These are phyloP conservation scores for Noctua pronuba DNA, from an alignment of 2,888 invertebrate genomes.

Conservation along the genomic window DNA sequence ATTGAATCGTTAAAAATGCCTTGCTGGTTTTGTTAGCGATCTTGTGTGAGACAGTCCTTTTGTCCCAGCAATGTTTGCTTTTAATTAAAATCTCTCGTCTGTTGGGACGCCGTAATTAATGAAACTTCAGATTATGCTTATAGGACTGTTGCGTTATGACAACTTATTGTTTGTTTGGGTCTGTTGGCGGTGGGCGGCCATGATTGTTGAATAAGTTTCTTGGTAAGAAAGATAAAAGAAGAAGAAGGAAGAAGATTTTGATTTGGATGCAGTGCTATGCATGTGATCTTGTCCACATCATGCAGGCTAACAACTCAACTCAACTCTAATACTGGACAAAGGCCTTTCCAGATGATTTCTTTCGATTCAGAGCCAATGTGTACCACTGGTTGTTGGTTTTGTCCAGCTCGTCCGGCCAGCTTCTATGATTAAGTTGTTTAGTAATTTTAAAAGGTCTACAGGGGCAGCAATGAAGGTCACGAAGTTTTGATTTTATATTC, in stretches of 20 bases:
- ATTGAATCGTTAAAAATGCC: conserved; percentile 66
- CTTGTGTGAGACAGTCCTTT: conserved; percentile 62
- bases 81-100: conserved; percentile 78
- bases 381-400: background rate
- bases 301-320: background rate
- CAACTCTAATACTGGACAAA: background rate
- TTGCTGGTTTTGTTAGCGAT: conserved; percentile 43
- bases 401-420: background rate
- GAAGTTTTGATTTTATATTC: background rate
- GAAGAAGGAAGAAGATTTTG: background rate
- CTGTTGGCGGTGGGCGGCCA: background rate
- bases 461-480: background rate
- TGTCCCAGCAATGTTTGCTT: conserved; percentile 74
- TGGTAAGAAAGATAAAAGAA: background rate
- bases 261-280: background rate
- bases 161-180: conserved; percentile 60
- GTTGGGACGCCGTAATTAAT: conserved; percentile 59
- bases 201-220: conserved; percentile 22
- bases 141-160: conserved; percentile 59
- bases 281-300: background rate
- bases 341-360: background rate
- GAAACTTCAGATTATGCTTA: conserved; percentile 58
- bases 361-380: background rate
- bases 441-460: background rate
- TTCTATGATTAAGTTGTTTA: background rate